These are phyloP conservation scores for Clarias platycephalus DNA, from an alignment of 2,797 vertebrate genomes.

Conservation along the genomic window DNA sequence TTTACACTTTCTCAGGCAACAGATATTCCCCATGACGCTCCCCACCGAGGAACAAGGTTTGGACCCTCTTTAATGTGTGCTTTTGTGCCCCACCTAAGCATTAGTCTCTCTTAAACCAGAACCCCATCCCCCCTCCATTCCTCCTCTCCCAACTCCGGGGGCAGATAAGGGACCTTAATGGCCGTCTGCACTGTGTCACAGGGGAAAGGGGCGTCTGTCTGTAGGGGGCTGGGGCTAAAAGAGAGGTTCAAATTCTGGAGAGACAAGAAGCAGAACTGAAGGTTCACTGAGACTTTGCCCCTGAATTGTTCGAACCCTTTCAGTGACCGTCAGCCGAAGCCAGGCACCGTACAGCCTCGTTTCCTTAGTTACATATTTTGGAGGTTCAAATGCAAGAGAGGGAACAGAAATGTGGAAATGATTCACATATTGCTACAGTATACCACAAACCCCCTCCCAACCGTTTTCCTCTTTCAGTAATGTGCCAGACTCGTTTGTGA, in stretches of 20 bases:
- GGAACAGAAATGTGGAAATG: conserved; percentile 44
- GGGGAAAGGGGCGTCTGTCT: conserved; percentile 61
- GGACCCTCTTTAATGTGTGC: conserved; percentile 23
- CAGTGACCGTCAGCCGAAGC: background rate
- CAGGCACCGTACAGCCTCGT: conserved; percentile 20
- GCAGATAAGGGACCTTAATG: conserved; percentile 67
- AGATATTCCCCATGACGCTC: background rate
- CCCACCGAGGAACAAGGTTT: background rate
- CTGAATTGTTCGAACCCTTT: conserved; percentile 35
- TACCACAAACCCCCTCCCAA: conserved; percentile 18
- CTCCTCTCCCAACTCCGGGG: conserved; percentile 52
- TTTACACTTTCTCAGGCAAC: background rate
- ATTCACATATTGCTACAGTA: conserved; percentile 32
- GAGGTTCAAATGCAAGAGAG: conserved; percentile 15
- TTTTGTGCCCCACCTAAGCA: conserved; percentile 40
- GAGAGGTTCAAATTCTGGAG: background rate
- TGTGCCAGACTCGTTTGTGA: conserved; percentile 24
- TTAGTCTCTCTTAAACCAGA: conserved; percentile 61
- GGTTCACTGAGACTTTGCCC: conserved; percentile 56
- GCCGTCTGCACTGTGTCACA: conserved; percentile 65
- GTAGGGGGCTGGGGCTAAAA: conserved; percentile 57
- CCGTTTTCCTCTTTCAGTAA: conserved; percentile 21
- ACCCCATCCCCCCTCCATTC: conserved; percentile 56
- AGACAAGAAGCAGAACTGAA: conserved; percentile 52
- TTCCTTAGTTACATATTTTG: conserved; percentile 32